These are phyloP conservation scores for Panonychus citri DNA, from an alignment of 1,140 invertebrate genomes.

Conservation along the genomic window DNA sequence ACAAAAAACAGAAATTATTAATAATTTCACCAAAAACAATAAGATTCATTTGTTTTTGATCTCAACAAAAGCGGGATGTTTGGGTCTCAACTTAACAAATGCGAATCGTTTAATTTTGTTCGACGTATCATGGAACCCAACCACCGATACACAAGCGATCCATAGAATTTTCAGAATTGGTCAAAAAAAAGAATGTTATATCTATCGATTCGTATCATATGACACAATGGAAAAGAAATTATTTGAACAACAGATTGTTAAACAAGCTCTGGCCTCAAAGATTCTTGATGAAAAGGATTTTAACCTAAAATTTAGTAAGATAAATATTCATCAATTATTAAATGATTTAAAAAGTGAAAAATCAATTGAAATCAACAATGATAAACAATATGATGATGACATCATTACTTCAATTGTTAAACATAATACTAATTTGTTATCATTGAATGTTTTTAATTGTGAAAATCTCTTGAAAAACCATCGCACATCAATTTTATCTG, in stretches of 20 bases:
- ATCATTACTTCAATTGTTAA: no score
- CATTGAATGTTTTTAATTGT: no score
- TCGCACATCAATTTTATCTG: no score
- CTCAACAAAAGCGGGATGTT: conserved; percentile 45
- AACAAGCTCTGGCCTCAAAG: conserved; percentile 51
- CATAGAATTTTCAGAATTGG: conserved; percentile 92
- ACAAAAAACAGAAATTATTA: conserved; percentile 79
- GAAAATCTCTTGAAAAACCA: no score
- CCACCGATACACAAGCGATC: conserved; percentile 92
- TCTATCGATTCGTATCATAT: conserved; percentile 87
- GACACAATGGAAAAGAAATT: conserved; percentile 28
- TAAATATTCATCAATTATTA: no score
- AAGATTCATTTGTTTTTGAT: conserved; percentile 66
- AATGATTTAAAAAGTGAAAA: no score
- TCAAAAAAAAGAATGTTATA: conserved; percentile 75
- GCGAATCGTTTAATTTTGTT: conserved; percentile 92
- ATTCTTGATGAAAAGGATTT: conserved; percentile 96
- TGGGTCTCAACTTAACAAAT: conserved; percentile 76
- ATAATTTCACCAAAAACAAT: conserved; percentile 75
- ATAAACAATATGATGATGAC: no score
- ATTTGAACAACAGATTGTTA: conserved; percentile 91
- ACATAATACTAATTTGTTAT: no score
- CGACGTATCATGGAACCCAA: conserved; percentile 99
- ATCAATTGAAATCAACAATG: no score
- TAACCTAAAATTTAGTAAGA: no score